Evolutionary conservation across 2,888 invertebrate species (phyloP).

Genomic region (Mythimna loreyi): DNA sequence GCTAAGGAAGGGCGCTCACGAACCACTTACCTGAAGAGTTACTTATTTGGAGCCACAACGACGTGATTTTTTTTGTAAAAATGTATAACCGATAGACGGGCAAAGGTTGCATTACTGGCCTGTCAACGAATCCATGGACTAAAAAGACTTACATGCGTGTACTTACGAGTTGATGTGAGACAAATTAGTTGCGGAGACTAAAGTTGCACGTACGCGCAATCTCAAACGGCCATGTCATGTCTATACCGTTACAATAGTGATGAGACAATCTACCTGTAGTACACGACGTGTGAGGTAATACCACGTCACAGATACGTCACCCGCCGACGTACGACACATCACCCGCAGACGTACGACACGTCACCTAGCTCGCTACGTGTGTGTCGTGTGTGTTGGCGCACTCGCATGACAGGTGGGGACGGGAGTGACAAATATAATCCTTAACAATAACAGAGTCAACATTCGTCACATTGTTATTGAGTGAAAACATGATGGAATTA

Average conservation of each 20-base stretch:
- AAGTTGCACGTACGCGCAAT: too few species aligned
- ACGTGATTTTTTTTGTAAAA: too few species aligned
- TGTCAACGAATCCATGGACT: too few species aligned
- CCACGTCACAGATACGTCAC: conserved; percentile 20
- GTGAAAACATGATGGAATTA: background rate
- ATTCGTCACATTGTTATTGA: conserved; percentile 29
- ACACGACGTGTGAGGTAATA: background rate
- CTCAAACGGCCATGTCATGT: too few species aligned
- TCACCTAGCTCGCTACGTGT: background rate
- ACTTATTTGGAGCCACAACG: background rate
- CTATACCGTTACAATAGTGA: background rate
- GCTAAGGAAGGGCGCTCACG: background rate
- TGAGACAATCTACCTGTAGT: conserved; percentile 2
- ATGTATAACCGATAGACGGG: too few species aligned
- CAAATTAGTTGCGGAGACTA: too few species aligned
- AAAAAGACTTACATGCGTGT: background rate
- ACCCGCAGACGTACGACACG: conserved; percentile 6
- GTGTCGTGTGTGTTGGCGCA: conserved; percentile 1
- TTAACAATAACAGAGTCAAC: conserved; percentile 11
- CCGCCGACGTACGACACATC: conserved; percentile 3
- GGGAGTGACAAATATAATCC: conserved; percentile 22
- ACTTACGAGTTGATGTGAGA: background rate
- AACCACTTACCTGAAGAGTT: background rate
- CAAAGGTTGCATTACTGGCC: too few species aligned
- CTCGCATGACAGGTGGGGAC: background rate